Evolutionary conservation across 1,140 invertebrate species (phyloP).

Genomic region (Sminthurides bifidus): DNA sequence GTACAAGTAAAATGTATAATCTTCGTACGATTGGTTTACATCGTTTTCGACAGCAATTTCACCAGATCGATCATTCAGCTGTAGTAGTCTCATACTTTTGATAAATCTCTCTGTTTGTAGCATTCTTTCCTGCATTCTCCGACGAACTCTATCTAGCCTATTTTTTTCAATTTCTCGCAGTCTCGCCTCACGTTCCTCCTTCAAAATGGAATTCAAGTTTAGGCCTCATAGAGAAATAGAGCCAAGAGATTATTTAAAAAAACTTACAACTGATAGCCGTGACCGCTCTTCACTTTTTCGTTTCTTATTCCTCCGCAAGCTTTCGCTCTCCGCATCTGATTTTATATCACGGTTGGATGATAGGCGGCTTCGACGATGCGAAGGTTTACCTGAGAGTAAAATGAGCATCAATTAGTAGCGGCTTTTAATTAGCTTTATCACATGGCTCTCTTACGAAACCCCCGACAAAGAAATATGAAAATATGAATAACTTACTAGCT

Average conservation of each 20-base stretch:
- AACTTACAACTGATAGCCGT: conserved; percentile 11
- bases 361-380: conserved; percentile 22
- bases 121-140: conserved; percentile 51
- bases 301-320: conserved; percentile 23
- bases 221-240: neutral
- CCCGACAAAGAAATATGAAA: neutral
- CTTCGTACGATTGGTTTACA: conserved; percentile 46
- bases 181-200: conserved; percentile 41
- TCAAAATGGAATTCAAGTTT: neutral
- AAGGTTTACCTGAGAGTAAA: conserved; percentile 13
- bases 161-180: conserved; percentile 55
- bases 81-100: conserved; percentile 64
- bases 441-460: no score
- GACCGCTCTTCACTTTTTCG: conserved; percentile 25
- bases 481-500: conserved; percentile 6
- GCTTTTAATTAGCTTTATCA: conserved; percentile 7
- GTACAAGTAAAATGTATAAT: conserved; percentile 61
- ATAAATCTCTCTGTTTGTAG: conserved; percentile 58
- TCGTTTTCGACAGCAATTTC: conserved; percentile 11
- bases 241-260: neutral
- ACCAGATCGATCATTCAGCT: conserved; percentile 43
- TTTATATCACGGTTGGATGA: conserved; percentile 18
- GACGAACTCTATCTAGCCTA: conserved; percentile 50
- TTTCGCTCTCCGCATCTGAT: conserved; percentile 18
- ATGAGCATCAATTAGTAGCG: neutral